Percentiles rank a stretch among this genome's conserved stretches.
phyloP scores from a whole-genome alignment of 1,140 invertebrate genomes.

The Aphidius ervi region DNA sequence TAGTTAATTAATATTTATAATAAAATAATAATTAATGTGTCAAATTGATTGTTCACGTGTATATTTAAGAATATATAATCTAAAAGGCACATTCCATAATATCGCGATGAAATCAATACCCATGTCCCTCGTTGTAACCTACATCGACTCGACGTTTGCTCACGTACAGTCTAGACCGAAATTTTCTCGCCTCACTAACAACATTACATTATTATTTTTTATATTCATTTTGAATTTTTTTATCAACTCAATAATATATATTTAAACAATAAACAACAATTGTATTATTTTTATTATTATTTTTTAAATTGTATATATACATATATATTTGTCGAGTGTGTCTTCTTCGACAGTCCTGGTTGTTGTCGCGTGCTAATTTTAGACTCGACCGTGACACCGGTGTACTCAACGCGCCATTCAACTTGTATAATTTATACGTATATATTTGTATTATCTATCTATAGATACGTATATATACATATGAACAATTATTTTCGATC shows the following conservation, averaged over 20 bases:
- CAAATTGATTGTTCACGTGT: slow-evolving; percentile 14
- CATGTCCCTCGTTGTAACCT: slow-evolving; percentile 47
- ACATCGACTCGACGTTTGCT: slow-evolving; percentile 37
- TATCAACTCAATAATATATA: no score
- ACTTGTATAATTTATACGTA: slow-evolving; percentile 15
- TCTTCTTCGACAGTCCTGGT: slow-evolving; percentile 22
- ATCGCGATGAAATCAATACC: slow-evolving; percentile 50
- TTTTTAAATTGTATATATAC: background rate
- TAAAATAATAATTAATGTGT: no score
- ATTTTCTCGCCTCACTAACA: background rate
- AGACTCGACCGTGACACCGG: slow-evolving; percentile 44
- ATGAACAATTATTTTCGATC: no score
- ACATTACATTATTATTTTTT: background rate
- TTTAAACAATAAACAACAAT: background rate
- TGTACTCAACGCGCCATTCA: slow-evolving; percentile 24
- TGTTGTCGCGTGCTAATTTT: slow-evolving; percentile 35
- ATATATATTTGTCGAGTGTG: background rate
- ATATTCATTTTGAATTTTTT: no score
- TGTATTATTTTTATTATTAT: background rate
- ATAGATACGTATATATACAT: no score
- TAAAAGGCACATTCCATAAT: slow-evolving; percentile 48
- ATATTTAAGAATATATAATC: slow-evolving; percentile 30
- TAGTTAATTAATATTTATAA: no score
- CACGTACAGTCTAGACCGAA: slow-evolving; percentile 33
- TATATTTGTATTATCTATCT: slow-evolving; percentile 1